Base-by-base conservation (phyloP, 2,113 vertebrate species). In the Condylura cristata region DNA sequence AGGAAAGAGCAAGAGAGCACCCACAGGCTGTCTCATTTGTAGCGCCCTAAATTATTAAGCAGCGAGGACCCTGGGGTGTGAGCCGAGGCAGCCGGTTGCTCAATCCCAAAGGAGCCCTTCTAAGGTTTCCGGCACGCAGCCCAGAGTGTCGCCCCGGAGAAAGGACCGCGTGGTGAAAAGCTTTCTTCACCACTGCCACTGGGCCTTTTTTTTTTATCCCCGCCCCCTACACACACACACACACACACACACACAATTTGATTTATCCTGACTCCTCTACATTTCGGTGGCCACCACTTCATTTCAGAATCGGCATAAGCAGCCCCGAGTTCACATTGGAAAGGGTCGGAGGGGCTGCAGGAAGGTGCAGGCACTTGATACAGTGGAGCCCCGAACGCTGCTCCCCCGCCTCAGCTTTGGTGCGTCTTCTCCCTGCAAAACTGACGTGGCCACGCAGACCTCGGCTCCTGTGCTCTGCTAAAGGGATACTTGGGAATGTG, bases 381-480 rank as follows among this genome's bases (percentile, higher is more conserved):
- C 44, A 2, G 51, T 1, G 3, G 6, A 0, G 58, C 46, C 60
- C 70, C 85, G 20, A 26, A 5, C 5, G 34, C 58, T 32, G 56
- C 56, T 24, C 10, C 8, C 68, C 61, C 2, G 41, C 39, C 24
- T 88, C 48, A 58, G 34, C 20, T 83, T 46, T 9, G 0, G 37
- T 9, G 8, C 86, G 14, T 86, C 94, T 37, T 86, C 89, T 83
- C 83, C 88, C 90, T 72, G 86, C 39, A 39, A 75, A 85, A 71
- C 74, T 94, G 96, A 70, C 46, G 3, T 24, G 39, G 91, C 87
- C 78, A 44, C 81, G 8, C 86, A 96, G 97, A 98, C 89, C 78
- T 61, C 28, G 90, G 96, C 96, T 96, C 96, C 94, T 95, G 37
- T 2, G 94, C 90, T 96, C 94, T 93, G 90, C 71, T 80, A 96